Evolutionary conservation across 1,140 invertebrate species (phyloP).

Genomic region (Brachionus paranguensis): DNA sequence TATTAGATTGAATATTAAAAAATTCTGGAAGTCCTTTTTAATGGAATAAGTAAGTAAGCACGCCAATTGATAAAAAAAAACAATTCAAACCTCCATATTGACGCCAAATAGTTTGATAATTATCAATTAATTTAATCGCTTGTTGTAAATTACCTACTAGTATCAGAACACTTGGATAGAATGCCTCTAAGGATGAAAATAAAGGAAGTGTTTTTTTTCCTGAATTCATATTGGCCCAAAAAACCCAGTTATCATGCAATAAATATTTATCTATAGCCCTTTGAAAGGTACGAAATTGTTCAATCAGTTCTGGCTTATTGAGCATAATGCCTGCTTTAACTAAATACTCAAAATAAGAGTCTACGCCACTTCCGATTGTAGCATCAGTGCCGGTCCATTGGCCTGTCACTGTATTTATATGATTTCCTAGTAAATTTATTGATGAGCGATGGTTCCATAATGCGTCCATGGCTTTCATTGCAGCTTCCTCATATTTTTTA

Average conservation of each 20-base stretch:
- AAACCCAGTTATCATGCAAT: constrained; percentile 72
- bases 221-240: constrained; percentile 92
- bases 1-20: constrained; percentile 28
- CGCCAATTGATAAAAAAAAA: neutral
- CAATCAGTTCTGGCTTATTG: constrained; percentile 74
- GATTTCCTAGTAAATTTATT: constrained; percentile 67
- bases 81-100: constrained; percentile 5
- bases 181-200: constrained; percentile 95
- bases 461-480: constrained; percentile 80
- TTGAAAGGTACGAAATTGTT: constrained; percentile 61
- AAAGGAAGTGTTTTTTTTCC: constrained; percentile 89
- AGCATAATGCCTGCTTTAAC: constrained; percentile 79
- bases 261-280: constrained; percentile 76
- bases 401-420: constrained; percentile 87
- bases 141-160: constrained; percentile 9
- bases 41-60: neutral
- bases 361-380: constrained; percentile 82
- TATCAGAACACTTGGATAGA: constrained; percentile 92
- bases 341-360: constrained; percentile 97
- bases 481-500: constrained; percentile 84
- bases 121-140: neutral
- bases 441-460: constrained; percentile 67
- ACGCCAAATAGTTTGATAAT: constrained; percentile 23
- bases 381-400: constrained; percentile 94
- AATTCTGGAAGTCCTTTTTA: constrained; percentile 24